phyloP scores from a whole-genome alignment of 2,113 vertebrate genomes.

The Tautogolabrus adspersus region DNA sequence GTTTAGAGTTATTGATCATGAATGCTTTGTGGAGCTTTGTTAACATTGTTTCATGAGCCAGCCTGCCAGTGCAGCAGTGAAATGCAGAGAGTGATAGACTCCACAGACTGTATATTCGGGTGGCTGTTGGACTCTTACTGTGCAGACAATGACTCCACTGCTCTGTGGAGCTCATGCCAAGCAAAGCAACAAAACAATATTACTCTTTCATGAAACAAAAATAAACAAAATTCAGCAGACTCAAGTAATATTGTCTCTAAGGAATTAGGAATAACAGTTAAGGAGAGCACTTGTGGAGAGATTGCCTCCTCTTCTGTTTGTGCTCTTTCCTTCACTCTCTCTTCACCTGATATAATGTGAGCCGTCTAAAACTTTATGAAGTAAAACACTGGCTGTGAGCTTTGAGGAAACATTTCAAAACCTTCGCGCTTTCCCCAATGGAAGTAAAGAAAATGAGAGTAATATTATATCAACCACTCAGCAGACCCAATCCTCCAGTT shows the following conservation, averaged over 20 bases:
- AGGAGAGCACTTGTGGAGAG: conserved; percentile 28
- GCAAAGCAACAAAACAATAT: conserved; percentile 55
- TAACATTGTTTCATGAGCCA: not conserved
- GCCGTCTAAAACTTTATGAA: conserved; percentile 39
- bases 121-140: conserved; percentile 33
- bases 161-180: conserved; percentile 32
- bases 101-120: conserved; percentile 17
- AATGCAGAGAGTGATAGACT: conserved; percentile 29
- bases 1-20: conserved; percentile 26
- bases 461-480: conserved; percentile 29
- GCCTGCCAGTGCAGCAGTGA: not conserved
- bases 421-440: not conserved
- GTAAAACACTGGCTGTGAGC: conserved; percentile 24
- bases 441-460: conserved; percentile 41
- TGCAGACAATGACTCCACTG: conserved; percentile 30
- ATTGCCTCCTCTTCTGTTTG: conserved; percentile 40
- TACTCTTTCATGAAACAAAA: conserved; percentile 48
- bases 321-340: conserved; percentile 18
- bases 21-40: conserved; percentile 30
- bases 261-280: conserved; percentile 25
- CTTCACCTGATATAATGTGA: conserved; percentile 39
- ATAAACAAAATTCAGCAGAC: conserved; percentile 44
- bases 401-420: conserved; percentile 24
- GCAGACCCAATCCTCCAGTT: conserved; percentile 36
- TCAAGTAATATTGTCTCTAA: conserved; percentile 30